Conservation (phyloP, 1,140 invertebrate genomes). For the Penaeus vannamei region DNA sequence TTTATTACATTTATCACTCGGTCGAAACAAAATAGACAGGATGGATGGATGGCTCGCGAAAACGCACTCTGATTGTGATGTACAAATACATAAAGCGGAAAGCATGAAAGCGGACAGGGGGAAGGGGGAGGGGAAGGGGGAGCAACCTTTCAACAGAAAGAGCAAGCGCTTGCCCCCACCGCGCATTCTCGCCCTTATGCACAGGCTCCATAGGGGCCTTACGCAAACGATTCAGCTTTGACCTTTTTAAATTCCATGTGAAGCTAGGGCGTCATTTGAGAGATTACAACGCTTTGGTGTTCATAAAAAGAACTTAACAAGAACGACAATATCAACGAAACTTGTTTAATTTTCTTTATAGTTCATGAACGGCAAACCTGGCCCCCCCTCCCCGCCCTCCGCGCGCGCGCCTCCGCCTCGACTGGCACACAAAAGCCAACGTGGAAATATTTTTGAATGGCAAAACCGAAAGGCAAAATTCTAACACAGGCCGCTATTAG, state of each 20-base stretch:
- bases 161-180: constrained; percentile 17
- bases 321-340: too few species aligned
- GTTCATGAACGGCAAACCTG: too few species aligned
- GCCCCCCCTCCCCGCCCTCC: too few species aligned
- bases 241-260: constrained; percentile 39
- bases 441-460: too few species aligned
- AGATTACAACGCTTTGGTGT: constrained; percentile 35
- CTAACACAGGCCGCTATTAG: too few species aligned
- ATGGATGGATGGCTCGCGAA: neutral
- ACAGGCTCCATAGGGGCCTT: neutral
- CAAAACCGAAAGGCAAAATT: too few species aligned
- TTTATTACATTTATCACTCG: too few species aligned
- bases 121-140: constrained; percentile 1
- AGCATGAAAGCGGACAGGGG: neutral
- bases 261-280: constrained; percentile 39
- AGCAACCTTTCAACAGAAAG: constrained; percentile 20
- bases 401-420: too few species aligned
- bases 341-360: too few species aligned
- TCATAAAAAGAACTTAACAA: too few species aligned
- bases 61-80: neutral
- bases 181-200: constrained; percentile 21
- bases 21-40: constrained; percentile 9
- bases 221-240: constrained; percentile 18
- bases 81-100: constrained; percentile 25
- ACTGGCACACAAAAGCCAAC: too few species aligned